Conservation (phyloP, 1,140 invertebrate species). For the Zaprionus tsacasi region DNA sequence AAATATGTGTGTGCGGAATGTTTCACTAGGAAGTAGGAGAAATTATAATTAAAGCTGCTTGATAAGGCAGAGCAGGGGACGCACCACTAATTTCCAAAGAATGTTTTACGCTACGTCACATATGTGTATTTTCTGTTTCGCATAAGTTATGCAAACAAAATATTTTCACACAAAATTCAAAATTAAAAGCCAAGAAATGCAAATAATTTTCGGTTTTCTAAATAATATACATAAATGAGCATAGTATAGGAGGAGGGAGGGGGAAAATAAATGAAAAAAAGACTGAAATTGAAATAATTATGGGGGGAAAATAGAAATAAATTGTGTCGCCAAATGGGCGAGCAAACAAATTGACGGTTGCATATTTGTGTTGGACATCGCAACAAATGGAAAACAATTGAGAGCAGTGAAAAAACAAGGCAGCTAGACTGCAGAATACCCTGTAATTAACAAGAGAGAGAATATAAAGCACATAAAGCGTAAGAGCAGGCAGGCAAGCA, state of each 20-base stretch:
- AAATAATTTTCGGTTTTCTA: constrained; percentile 3
- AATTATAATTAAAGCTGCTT: constrained; percentile 38
- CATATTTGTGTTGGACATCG: constrained; percentile 26
- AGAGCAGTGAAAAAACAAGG: no score
- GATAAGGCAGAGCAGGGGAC: background rate
- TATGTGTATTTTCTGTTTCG: background rate
- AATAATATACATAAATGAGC: background rate
- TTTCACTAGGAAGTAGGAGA: constrained; percentile 15
- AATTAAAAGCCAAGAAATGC: constrained; percentile 5
- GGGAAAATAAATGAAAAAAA: background rate
- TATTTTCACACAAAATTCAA: constrained; percentile 19
- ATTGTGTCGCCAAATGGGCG: constrained; percentile 33
- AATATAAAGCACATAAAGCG: background rate
- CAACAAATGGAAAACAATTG: constrained; percentile 30
- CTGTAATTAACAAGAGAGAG: background rate
- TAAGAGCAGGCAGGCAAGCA: no score
- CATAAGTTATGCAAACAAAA: constrained; percentile 26
- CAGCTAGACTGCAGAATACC: background rate
- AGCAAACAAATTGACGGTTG: constrained; percentile 38
- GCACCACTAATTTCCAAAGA: constrained; percentile 4
- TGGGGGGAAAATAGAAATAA: constrained; percentile 34
- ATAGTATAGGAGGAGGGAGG: background rate
- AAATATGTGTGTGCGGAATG: constrained; percentile 42
- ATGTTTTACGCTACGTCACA: constrained; percentile 7
- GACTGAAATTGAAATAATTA: constrained; percentile 1